Conservation (phyloP, 2,797 vertebrate genomes). For the Pachyuromys duprasi region DNA sequence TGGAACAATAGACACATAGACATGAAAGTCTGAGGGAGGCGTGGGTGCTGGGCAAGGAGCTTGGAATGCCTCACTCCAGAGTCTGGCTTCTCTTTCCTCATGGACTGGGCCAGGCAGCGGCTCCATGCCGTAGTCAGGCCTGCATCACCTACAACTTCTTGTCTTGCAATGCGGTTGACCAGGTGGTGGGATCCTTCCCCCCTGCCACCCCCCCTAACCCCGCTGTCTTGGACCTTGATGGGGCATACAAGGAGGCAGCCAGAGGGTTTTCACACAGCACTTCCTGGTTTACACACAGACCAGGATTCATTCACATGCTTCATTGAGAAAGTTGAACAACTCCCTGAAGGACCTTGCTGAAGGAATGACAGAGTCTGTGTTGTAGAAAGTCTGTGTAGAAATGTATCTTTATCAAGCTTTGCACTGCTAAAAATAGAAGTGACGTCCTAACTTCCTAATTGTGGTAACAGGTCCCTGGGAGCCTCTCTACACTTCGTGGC, state of each 20-base stretch:
- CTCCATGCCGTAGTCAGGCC: neutral
- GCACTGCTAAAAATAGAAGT: neutral
- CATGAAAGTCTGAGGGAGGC: neutral
- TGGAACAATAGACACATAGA: neutral
- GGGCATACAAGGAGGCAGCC: neutral
- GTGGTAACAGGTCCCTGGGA: neutral
- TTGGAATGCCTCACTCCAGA: neutral
- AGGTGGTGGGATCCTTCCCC: too few relatives aligned
- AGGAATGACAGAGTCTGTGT: neutral
- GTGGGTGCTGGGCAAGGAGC: neutral
- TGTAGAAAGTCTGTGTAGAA: neutral
- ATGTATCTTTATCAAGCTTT: neutral
- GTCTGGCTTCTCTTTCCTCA: accelerated
- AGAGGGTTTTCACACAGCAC: too few relatives aligned
- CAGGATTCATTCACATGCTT: neutral
- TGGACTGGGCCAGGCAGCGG: accelerated
- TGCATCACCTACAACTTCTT: accelerated
- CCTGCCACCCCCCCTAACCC: too few relatives aligned
- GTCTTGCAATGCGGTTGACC: accelerated
- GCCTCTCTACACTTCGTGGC: accelerated
- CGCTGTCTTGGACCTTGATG: neutral
- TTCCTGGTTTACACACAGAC: accelerated
- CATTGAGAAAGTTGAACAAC: neutral
- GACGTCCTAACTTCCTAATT: neutral
- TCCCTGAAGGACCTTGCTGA: neutral